Percentiles rank a stretch among this genome's conserved stretches.
Conservation (phyloP, 2,113 vertebrate species). For the Cottus gobio region DNA sequence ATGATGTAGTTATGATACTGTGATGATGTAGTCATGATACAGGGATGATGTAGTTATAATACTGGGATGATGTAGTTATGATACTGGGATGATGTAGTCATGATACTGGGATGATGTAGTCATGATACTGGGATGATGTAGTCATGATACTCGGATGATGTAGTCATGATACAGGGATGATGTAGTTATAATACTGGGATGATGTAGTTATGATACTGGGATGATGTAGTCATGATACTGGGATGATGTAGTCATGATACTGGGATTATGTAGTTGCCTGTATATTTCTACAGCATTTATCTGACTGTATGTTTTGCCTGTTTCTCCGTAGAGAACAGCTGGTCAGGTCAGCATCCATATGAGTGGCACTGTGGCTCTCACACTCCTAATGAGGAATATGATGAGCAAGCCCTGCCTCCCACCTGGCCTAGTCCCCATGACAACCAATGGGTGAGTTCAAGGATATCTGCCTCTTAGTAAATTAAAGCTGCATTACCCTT, state of each 20-base stretch:
- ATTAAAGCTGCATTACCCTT: background rate
- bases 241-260: background rate
- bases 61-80: background rate
- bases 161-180: background rate
- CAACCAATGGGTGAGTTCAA: constrained; percentile 73
- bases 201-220: background rate
- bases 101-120: background rate
- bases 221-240: background rate
- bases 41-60: background rate
- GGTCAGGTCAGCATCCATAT: constrained; percentile 79
- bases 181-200: background rate
- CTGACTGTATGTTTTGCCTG: constrained; percentile 14
- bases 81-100: background rate
- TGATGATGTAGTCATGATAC: background rate
- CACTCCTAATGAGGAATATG: constrained; percentile 59
- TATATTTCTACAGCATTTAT: background rate
- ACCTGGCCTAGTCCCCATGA: constrained; percentile 67
- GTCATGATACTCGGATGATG: background rate
- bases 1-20: background rate
- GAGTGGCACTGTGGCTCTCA: constrained; percentile 76
- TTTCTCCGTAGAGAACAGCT: constrained; percentile 75
- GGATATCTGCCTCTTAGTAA: background rate
- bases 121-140: background rate
- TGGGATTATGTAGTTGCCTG: background rate
- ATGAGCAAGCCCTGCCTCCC: constrained; percentile 48